Percentiles rank a stretch among this genome's conserved stretches.
Conservation (phyloP, 2,797 vertebrate species). For the Erethizon dorsatum region DNA sequence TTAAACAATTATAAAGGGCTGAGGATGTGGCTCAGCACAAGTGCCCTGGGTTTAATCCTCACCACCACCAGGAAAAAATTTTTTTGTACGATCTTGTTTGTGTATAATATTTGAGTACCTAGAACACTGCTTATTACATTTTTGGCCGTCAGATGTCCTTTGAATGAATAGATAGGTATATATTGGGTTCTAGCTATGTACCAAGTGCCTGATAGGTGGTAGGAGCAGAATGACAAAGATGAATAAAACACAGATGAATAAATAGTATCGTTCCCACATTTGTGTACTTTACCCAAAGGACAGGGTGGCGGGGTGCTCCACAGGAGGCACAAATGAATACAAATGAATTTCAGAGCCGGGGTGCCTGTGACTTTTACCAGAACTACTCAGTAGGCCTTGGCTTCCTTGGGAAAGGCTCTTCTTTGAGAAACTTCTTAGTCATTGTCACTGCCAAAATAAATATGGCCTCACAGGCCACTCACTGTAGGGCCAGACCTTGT, state of each 20-base stretch:
- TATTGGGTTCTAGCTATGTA: not conserved
- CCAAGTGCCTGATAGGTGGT: not conserved
- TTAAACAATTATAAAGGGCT: not conserved
- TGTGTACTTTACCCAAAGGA: not conserved
- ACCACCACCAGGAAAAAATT: not conserved
- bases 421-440: not conserved
- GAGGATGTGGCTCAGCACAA: not conserved
- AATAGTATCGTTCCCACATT: rapidly evolving
- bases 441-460: not conserved
- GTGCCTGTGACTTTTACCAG: not conserved
- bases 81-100: not conserved
- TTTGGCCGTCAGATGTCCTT: not conserved
- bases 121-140: rapidly evolving
- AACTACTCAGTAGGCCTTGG: not conserved
- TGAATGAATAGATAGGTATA: not conserved
- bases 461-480: not conserved
- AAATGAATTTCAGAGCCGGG: not conserved
- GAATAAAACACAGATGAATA: not conserved
- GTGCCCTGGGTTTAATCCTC: not conserved
- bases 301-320: not conserved
- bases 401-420: not conserved
- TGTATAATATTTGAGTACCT: not conserved
- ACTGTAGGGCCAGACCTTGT: not conserved
- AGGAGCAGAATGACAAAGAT: not conserved
- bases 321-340: not conserved